Base-by-base conservation (phyloP, 2,113 vertebrate species). In the Seriola dumerili region DNA sequence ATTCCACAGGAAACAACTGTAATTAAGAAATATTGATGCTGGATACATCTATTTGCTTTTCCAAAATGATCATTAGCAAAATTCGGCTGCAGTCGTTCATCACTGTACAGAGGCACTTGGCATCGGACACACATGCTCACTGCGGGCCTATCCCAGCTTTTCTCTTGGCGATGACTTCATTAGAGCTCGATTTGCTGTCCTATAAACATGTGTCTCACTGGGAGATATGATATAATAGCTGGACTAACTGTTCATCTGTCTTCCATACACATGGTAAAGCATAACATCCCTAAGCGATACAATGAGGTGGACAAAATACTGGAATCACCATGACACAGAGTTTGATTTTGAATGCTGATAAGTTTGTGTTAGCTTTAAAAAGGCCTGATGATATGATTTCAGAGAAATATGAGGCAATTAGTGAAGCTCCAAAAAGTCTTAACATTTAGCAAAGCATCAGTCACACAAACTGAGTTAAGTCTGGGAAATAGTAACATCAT, bases 21-120 rank as follows among this genome's bases (percentile, higher is more conserved):
- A 89, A 95, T 95, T 95, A 94, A 93, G 93, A 94, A 91, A 93
- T 90, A 94, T 91, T 85, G 93, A 90, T 85, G 92, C 87, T 93
- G 92, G 90, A 94, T 89, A 90, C 86, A 94, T 95, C 90, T 94
- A 93, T 94, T 95, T 94, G 87, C 93, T 94, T 94, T 94, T 85
- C 92, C 90, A 88, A 91, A 93, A 93, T 89, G 87, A 93, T 94
- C 91, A 93, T 95, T 94, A 94, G 86, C 77, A 77, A 85, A 71
- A 85, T 69, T 81, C 69, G 66, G 85, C 84, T 55, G 63, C 68
- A 76, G 86, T 94, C 93, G 92, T 95, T 91, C 81, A 93, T 96
- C 95, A 95, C 90, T 68, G 90, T 65, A 73, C 80, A 68, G 67
- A 91, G 71, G 59, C 82, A 70, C 88, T 94, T 94, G 94, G 94